A percentile compares a stretch with the other conserved stretches of the same genome.
Evolutionary conservation across 2,113 vertebrate species (phyloP).

Genomic region (Lonchura striata): DNA sequence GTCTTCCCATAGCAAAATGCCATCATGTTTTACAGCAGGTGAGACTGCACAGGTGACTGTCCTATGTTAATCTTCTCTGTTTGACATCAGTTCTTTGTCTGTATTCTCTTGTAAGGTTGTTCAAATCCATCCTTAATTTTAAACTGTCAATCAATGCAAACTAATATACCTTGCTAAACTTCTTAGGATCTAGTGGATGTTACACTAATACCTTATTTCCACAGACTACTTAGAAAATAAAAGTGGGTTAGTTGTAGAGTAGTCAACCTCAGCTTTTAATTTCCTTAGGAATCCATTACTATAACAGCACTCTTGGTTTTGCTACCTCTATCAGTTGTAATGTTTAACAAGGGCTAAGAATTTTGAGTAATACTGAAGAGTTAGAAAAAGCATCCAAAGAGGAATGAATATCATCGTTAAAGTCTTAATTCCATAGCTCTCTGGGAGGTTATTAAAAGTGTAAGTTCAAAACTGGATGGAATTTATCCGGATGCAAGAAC

Average conservation of each 20-base stretch:
- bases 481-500: background rate
- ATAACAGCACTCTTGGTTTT: background rate
- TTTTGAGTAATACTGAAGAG: background rate
- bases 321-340: background rate
- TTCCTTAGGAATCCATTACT: conserved; percentile 17
- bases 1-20: background rate
- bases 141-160: background rate
- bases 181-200: background rate
- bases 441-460: background rate
- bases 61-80: background rate
- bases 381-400: background rate
- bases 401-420: background rate
- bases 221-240: background rate
- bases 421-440: background rate
- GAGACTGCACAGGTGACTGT: background rate
- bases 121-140: background rate
- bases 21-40: background rate
- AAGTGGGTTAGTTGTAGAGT: background rate
- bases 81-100: background rate
- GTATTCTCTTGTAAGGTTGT: background rate
- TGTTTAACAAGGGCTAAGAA: conserved; percentile 44
- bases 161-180: background rate
- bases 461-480: background rate
- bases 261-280: conserved; percentile 33
- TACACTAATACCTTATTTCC: conserved; percentile 27